phyloP scores from a whole-genome alignment of 2,113 vertebrate genomes.

The Pseudorectes ferrugineus region DNA sequence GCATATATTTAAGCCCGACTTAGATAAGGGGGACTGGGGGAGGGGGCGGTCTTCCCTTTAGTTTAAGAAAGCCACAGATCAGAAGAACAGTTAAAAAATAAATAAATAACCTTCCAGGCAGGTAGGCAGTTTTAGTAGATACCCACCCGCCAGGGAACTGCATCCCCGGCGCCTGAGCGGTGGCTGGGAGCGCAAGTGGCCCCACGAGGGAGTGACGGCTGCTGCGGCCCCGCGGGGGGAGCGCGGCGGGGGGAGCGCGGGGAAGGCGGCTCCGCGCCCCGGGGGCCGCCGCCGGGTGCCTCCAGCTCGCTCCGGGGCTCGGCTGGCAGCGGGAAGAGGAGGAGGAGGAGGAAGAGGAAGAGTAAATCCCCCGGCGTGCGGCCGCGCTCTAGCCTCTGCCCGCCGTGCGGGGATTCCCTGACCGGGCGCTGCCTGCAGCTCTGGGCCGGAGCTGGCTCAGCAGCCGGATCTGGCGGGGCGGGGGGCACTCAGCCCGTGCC shows the following conservation, averaged over 20 bases:
- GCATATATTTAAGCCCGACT: neutral
- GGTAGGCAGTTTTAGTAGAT: neutral
- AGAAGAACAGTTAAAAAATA: neutral
- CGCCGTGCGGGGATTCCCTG: neutral
- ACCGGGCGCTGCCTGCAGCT: neutral
- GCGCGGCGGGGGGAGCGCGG: neutral
- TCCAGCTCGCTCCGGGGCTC: neutral
- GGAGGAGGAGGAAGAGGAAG: neutral
- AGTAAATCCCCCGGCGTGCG: neutral
- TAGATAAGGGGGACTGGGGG: neutral
- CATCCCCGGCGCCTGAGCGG: neutral
- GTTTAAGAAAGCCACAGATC: neutral
- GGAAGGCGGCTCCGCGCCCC: neutral
- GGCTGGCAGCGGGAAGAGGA: neutral
- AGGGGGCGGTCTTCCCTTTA: neutral
- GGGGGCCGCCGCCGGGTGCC: neutral
- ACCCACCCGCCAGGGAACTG: neutral
- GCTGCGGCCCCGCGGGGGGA: neutral
- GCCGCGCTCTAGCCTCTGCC: neutral
- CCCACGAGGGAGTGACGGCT: neutral
- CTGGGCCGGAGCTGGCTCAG: neutral
- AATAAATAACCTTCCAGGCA: neutral
- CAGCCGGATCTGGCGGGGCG: neutral
- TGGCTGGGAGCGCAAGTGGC: neutral
- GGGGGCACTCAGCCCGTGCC: neutral